These are phyloP conservation scores for Enoplosus armatus DNA, from an alignment of 2,797 vertebrate genomes.

Conservation along the genomic window DNA sequence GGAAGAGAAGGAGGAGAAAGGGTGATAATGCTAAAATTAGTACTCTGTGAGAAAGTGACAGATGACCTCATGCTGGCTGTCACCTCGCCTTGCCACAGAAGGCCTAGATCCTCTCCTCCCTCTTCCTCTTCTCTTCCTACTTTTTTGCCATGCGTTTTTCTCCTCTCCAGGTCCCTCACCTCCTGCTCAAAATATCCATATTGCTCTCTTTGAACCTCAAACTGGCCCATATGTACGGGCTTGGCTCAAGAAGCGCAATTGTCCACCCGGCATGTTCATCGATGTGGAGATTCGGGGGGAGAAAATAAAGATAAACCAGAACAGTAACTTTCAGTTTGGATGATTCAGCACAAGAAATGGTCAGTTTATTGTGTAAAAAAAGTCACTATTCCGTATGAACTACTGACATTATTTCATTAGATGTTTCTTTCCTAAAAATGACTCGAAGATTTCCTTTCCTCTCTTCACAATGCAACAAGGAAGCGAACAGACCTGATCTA, in stretches of 20 bases:
- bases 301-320: not conserved
- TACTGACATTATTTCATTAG: not conserved
- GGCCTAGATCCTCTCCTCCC: slow-evolving; percentile 9
- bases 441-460: not conserved
- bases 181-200: slow-evolving; percentile 11
- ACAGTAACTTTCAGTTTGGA: not conserved
- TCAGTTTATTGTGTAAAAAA: not conserved
- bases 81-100: slow-evolving; percentile 54
- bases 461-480: slow-evolving; percentile 16
- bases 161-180: not conserved
- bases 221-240: not conserved
- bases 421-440: not conserved
- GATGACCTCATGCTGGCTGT: slow-evolving; percentile 75
- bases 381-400: not conserved
- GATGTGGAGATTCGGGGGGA: slow-evolving; percentile 3
- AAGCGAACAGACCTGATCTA: slow-evolving; percentile 45
- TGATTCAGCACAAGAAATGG: slow-evolving; percentile 1
- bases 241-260: not conserved
- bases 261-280: slow-evolving; percentile 2
- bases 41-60: slow-evolving; percentile 70
- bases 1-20: slow-evolving; percentile 22
- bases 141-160: not conserved
- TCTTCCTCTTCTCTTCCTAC: not conserved
- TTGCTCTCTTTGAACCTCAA: slow-evolving; percentile 6
- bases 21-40: slow-evolving; percentile 77